phyloP scores from a whole-genome alignment of 2,797 vertebrate genomes.

The Rallus crepitans region DNA sequence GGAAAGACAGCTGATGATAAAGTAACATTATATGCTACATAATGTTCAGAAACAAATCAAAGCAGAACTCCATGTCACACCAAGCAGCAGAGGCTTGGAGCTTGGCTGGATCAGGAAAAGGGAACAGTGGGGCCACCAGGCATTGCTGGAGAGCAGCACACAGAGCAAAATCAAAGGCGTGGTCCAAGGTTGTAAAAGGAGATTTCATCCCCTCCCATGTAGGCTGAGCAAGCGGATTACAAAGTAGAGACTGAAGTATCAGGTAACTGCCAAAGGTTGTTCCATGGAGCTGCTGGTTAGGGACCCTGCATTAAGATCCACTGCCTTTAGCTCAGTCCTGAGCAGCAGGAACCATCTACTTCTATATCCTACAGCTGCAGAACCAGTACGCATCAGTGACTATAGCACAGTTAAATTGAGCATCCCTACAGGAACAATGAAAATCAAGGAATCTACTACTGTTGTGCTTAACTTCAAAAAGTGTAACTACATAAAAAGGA shows the following conservation, averaged over 20 bases:
- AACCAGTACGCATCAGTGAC: background rate
- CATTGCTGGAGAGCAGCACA: background rate
- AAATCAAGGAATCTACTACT: background rate
- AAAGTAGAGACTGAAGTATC: background rate
- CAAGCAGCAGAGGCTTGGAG: background rate
- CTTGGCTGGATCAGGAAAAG: background rate
- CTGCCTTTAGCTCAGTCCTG: background rate
- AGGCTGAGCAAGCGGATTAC: background rate
- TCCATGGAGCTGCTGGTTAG: background rate
- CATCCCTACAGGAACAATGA: constrained; percentile 6
- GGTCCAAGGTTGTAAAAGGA: fast-evolving
- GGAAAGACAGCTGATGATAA: background rate
- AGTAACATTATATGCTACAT: background rate
- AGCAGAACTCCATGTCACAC: background rate
- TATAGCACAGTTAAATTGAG: background rate
- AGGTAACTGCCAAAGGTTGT: background rate
- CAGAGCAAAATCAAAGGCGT: background rate
- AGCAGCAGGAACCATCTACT: background rate
- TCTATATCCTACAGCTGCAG: background rate
- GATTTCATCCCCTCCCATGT: background rate
- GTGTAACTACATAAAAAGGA: constrained; percentile 2
- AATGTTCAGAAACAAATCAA: background rate
- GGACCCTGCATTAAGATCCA: background rate
- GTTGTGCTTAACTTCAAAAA: constrained; percentile 12
- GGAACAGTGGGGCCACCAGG: background rate